Base-by-base conservation (phyloP, 1,140 invertebrate genomes). In the Pseudomyrmex sp. region DNA sequence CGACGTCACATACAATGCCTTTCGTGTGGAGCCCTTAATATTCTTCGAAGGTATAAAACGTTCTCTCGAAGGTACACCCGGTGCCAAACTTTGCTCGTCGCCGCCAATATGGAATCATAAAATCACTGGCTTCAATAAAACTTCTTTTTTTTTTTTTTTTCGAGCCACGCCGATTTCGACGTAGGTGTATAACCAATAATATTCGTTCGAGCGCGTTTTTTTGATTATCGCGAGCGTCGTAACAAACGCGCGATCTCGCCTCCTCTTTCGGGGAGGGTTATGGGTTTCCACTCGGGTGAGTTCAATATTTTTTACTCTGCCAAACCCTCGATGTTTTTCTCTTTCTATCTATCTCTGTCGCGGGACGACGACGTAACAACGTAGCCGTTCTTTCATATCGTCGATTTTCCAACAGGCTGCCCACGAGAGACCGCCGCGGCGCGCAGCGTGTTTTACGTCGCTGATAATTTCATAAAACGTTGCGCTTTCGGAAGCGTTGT, bases 371-470 rank as follows among this genome's bases (percentile, higher is more conserved):
- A 35, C 35, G 35, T 35, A 87, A 80, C 82, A 69, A 90, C 63
- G 52, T 35, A 35, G 88, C 83, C 88, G 85, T 73, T 91, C 88
- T 93, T 93, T 94, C 92, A 94, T 94, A 93, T 93, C 89, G 91
- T 86, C 92, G 91, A 94, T 94, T 94, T 94, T 94, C 93, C 92
- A 62, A 91, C 87, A 93, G 93, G 90, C 92, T 94, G 91, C 79
- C 87, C 89, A 74, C 82, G 59, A 62, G 54, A 69, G 35, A 35
- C 35, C 35, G 35, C 35, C 35, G 35, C 7, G 35, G 61, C 88
- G 85, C 72, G 82, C 68, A 86, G 87, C 90, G 85, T 83, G 91
- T 93, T 83, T 86, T 89, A 85, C 87, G 89, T 91, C 90, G 68
- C 82, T 72, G 86, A 91, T 93, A 93, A 93, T 94, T 93, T 93